Evolutionary conservation across 2,888 invertebrate species (phyloP).

Genomic region (Gymnosoma rotundatum): DNA sequence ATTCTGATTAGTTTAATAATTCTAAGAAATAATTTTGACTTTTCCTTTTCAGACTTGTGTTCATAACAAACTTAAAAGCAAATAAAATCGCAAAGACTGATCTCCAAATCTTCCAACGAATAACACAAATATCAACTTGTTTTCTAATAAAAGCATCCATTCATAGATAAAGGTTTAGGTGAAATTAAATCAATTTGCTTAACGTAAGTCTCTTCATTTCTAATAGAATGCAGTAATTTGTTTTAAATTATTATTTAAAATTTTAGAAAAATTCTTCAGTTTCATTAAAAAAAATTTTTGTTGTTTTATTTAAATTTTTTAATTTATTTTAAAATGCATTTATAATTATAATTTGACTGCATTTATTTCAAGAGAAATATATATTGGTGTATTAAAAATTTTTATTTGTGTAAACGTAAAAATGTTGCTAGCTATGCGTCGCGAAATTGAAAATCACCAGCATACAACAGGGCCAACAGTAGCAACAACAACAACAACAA

Average conservation of each 20-base stretch:
- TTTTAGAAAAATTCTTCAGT: conserved; percentile 52
- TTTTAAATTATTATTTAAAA: neutral
- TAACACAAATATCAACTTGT: conserved; percentile 15
- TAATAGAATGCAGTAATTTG: too few relatives aligned
- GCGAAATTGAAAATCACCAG: conserved; percentile 86
- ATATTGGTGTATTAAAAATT: conserved; percentile 31
- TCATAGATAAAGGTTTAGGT: neutral
- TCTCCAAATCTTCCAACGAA: conserved; percentile 43
- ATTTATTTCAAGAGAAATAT: neutral
- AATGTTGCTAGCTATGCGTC: conserved; percentile 88
- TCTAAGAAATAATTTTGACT: neutral
- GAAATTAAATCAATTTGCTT: neutral
- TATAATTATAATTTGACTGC: too few relatives aligned
- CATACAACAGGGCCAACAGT: conserved; percentile 71
- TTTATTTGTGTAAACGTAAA: conserved; percentile 73
- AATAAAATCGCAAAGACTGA: conserved; percentile 66
- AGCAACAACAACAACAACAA: conserved; percentile 40
- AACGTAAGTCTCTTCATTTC: too few relatives aligned
- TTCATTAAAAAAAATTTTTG: neutral
- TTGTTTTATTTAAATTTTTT: conserved; percentile 51
- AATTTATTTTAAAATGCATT: too few relatives aligned
- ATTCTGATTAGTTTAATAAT: too few relatives aligned
- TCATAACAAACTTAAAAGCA: conserved; percentile 8
- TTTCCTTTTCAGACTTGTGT: conserved; percentile 57
- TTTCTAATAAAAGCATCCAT: neutral